Conservation (phyloP, 2,888 invertebrate species). For the Allygus modestus region DNA sequence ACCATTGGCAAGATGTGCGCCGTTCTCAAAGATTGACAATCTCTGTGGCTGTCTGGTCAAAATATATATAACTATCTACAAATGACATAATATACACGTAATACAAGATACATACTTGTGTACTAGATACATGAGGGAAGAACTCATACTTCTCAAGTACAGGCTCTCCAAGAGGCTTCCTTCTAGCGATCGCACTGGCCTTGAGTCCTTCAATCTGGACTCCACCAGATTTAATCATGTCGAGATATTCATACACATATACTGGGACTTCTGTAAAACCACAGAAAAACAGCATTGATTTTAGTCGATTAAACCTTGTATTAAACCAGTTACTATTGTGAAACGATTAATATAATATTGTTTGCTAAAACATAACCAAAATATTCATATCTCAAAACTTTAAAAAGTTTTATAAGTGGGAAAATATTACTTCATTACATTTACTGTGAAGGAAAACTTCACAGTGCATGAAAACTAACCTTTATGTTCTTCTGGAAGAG, state of each 20-base stretch:
- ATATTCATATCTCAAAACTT: too few relatives aligned
- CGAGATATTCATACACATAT: conserved; percentile 74
- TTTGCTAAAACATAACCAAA: too few relatives aligned
- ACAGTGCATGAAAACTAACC: conserved; percentile 58
- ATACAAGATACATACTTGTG: conserved; percentile 22
- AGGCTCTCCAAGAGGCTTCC: conserved; percentile 83
- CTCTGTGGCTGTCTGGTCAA: too few relatives aligned
- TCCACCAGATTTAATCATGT: conserved; percentile 81
- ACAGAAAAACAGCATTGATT: not conserved
- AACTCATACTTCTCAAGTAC: conserved; percentile 87
- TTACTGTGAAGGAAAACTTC: not conserved
- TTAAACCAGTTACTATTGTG: not conserved
- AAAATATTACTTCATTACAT: too few relatives aligned
- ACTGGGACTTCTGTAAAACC: conserved; percentile 73
- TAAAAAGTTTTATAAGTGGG: too few relatives aligned
- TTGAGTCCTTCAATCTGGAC: conserved; percentile 87
- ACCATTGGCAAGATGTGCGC: too few relatives aligned
- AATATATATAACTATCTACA: too few relatives aligned
- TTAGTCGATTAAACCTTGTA: conserved; percentile 4
- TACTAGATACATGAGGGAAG: conserved; percentile 79
- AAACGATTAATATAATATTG: too few relatives aligned
- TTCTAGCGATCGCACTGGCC: conserved; percentile 85
- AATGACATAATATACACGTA: too few relatives aligned
- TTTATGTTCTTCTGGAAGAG: conserved; percentile 67
- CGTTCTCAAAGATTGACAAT: too few relatives aligned